Conservation (phyloP, 1,140 invertebrate species). For the Heliconius congener region DNA sequence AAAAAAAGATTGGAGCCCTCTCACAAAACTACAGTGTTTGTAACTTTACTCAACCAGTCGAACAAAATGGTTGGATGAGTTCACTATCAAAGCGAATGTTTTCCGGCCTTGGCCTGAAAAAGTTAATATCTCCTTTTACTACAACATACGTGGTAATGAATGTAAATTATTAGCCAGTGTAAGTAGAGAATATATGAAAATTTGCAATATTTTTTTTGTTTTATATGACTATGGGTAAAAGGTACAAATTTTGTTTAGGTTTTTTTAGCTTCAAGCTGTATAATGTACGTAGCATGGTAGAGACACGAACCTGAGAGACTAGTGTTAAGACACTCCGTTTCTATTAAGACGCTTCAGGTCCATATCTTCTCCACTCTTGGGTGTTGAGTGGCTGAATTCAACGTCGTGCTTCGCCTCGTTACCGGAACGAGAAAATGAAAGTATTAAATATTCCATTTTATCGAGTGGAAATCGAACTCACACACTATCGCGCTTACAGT, state of each 20-base stretch:
- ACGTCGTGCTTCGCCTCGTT: no score
- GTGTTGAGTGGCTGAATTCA: no score
- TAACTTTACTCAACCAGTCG: slow-evolving; percentile 12
- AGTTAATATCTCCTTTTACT: slow-evolving; percentile 6
- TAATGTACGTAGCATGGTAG: no score
- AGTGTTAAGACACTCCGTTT: no score
- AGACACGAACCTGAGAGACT: no score
- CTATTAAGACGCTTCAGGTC: no score
- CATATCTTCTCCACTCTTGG: no score
- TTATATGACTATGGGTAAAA: background rate
- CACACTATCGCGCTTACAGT: no score
- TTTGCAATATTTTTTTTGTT: background rate
- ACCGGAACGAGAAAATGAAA: no score
- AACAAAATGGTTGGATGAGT: slow-evolving; percentile 5
- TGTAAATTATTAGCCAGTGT: slow-evolving; percentile 7
- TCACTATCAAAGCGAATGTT: slow-evolving; percentile 1
- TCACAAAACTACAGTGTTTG: background rate
- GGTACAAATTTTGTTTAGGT: background rate
- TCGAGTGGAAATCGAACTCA: no score
- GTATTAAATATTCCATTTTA: no score
- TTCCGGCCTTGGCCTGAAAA: slow-evolving; percentile 7
- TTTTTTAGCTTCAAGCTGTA: no score
- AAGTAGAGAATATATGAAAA: slow-evolving; percentile 2
- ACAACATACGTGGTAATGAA: background rate
- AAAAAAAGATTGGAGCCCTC: background rate